These are phyloP conservation scores for Acestrorhynchus altus DNA, from an alignment of 2,797 vertebrate genomes.

Conservation along the genomic window DNA sequence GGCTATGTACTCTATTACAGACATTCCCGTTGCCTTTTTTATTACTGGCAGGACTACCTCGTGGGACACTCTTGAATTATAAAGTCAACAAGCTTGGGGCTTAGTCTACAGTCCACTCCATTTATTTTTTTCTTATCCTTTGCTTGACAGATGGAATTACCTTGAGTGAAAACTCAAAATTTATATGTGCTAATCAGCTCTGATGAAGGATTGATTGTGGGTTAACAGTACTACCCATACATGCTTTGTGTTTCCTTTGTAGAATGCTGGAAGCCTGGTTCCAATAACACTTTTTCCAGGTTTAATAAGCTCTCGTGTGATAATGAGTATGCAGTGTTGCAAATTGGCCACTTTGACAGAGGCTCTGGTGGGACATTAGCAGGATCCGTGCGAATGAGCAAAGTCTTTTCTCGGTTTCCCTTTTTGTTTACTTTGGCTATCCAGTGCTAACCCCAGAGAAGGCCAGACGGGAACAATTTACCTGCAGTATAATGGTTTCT, in stretches of 20 bases:
- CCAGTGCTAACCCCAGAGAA: constrained; percentile 62
- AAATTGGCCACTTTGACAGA: constrained; percentile 61
- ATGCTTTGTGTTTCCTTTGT: constrained; percentile 30
- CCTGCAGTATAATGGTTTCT: constrained; percentile 63
- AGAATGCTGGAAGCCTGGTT: constrained; percentile 23
- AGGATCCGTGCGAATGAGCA: constrained; percentile 68
- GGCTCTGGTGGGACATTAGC: constrained; percentile 66
- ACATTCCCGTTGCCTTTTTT: constrained; percentile 14
- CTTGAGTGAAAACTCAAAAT: constrained; percentile 33
- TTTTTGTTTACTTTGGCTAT: constrained; percentile 74
- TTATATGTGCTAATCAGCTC: constrained; percentile 42
- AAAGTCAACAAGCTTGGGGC: constrained; percentile 30
- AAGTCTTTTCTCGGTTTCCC: constrained; percentile 68
- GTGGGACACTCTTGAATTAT: constrained; percentile 45
- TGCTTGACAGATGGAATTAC: constrained; percentile 46
- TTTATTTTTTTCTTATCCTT: constrained; percentile 16
- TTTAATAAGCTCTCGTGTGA: constrained; percentile 30
- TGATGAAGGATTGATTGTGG: constrained; percentile 27
- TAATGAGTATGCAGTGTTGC: constrained; percentile 52
- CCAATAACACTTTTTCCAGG: constrained; percentile 31
- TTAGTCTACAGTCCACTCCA: constrained; percentile 27
- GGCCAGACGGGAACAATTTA: constrained; percentile 67
- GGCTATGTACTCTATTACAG: constrained; percentile 21
- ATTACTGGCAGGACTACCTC: constrained; percentile 39
- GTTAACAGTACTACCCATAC: constrained; percentile 21